Conservation (phyloP, 2,797 vertebrate species). For the Petrocephalus schoutedeni region DNA sequence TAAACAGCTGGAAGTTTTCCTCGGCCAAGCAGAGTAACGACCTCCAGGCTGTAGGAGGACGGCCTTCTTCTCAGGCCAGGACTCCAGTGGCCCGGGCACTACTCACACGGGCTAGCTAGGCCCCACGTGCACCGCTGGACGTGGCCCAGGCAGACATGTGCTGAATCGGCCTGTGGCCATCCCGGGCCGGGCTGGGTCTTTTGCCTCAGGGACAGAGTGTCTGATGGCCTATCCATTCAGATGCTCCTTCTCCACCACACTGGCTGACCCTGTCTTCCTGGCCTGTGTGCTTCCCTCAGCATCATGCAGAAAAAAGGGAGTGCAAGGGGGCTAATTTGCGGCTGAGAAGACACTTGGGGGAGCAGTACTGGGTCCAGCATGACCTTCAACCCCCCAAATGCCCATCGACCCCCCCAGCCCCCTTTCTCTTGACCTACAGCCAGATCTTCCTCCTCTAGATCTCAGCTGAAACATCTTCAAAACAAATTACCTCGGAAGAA, state of each 20-base stretch:
- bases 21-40: neutral
- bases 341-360: neutral
- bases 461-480: neutral
- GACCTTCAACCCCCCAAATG: neutral
- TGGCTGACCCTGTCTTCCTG: neutral
- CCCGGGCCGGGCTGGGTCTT: constrained; percentile 32
- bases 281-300: neutral
- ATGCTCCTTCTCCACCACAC: neutral
- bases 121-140: neutral
- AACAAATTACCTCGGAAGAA: neutral
- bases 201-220: neutral
- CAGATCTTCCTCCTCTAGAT: constrained; percentile 1
- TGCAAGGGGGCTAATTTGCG: neutral
- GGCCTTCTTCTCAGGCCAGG: neutral
- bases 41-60: neutral
- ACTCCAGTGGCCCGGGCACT: neutral
- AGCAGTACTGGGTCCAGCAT: neutral
- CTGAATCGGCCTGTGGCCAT: constrained; percentile 57
- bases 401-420: neutral
- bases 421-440: constrained; percentile 6
- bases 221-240: neutral
- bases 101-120: neutral
- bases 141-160: neutral
- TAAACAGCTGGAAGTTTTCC: neutral
- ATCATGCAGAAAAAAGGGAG: neutral